Base-by-base conservation (phyloP, 2,797 vertebrate genomes). In the Myripristis murdjan region DNA sequence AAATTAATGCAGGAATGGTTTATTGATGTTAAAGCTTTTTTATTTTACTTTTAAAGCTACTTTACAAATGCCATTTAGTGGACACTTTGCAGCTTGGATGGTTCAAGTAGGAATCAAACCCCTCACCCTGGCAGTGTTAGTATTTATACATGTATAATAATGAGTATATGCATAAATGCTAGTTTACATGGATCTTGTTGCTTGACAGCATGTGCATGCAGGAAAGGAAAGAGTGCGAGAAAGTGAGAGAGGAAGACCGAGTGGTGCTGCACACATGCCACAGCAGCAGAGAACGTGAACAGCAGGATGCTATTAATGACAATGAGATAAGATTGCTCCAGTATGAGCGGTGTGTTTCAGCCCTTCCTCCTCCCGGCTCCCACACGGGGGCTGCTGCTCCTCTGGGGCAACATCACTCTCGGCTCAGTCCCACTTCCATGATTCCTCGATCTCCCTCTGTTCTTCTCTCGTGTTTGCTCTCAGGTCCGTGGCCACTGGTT, bases 261-360 rank as follows among this genome's bases (percentile, higher is more conserved):
- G 63, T 37, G 12, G 20, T 5, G 16, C 12, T 58, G 26, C n/a
- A 24, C 26, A 41, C 26, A 15, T 26, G 8, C 10, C 59, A 68
- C 55, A 0, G 16, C 16, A 59, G 48, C 60, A 46, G 6, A n/a
- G n/a, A n/a, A 37, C 51, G 8, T 46, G 48, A 70, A 75, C 77
- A 87, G 74, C 82, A 84, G 77, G 73, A 79, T 71, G 48, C 60
- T 49, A 59, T 80, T 80, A 79, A 73, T 72, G 79, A 78, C 71
- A 60, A 1, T 11, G 53, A 82, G 75, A 87, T 86, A 71, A 83
- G 78, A 75, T 71, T 76, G 31, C 55, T 74, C 33, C 47, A 70
- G 23, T 72, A 24, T 63, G 41, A 77, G 67, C 37, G 37, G 68
- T 53, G 64, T 35, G 59, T 54, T 44, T 70, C 60, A 15, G 60